Conservation (phyloP, 2,888 invertebrate species). For the Octonoba sinensis region DNA sequence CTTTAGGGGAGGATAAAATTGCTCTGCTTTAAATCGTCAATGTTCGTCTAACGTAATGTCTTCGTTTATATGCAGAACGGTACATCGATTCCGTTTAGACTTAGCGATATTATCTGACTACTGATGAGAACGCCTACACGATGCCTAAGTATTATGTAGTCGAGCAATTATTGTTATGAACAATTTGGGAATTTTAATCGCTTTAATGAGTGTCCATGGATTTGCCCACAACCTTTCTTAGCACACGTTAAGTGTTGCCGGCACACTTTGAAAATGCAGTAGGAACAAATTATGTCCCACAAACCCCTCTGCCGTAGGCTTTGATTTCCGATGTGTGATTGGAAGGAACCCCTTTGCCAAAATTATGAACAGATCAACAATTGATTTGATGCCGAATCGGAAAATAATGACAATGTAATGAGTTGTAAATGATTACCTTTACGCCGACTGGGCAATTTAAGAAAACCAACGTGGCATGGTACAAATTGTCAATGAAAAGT, state of each 20-base stretch:
- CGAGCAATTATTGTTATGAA: constrained; percentile 34
- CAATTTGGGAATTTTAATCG: constrained; percentile 47
- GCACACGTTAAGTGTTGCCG: constrained; percentile 30
- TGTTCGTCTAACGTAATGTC: constrained; percentile 22
- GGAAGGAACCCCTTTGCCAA: no score
- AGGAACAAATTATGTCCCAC: constrained; percentile 5
- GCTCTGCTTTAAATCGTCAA: constrained; percentile 53
- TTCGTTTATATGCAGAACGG: constrained; percentile 39
- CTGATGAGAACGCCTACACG: constrained; percentile 33
- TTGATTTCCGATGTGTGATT: no score
- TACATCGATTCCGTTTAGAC: constrained; percentile 43
- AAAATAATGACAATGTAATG: no score
- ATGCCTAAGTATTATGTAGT: constrained; percentile 38
- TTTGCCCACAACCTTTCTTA: constrained; percentile 27
- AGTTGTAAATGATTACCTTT: no score
- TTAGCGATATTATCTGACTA: constrained; percentile 33
- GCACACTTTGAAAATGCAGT: constrained; percentile 19
- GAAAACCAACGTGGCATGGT: no score
- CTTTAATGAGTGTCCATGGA: constrained; percentile 15
- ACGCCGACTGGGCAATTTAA: no score
- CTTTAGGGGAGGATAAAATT: constrained; percentile 82
- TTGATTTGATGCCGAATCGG: no score
- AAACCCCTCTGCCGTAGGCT: no score
- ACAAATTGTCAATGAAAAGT: no score
- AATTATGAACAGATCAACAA: no score